Evolutionary conservation across 2,113 vertebrate genomes (phyloP), one percentile per base, ranked within the genome.

Genomic region (Takifugu flavidus): DNA sequence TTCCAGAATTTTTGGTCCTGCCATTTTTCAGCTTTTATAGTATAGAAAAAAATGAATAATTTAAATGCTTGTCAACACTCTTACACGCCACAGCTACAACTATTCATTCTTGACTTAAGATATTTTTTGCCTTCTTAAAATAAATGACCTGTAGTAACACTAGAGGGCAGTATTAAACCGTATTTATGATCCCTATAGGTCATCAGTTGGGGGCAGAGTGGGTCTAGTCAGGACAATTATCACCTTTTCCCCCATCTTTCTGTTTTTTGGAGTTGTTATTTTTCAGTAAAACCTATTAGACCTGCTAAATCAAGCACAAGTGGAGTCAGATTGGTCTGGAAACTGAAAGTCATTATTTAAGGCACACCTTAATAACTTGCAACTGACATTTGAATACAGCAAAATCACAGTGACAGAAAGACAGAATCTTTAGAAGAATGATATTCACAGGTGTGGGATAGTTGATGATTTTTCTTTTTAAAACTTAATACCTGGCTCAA

Each of bases 311-410:
- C 74, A n/a, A 74, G 12, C 27, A 74, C 60, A 60, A 50, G 29
- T 1, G 26, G 6, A 1, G 47, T 39, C 43, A 53, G 51, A 25
- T 65, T 74, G 70, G 44, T 83, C 87, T 70, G 66, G 76, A 84
- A 81, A 79, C 74, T 69, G 39, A 84, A 78, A 76, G 53, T 84
- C 53, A 66, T 86, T 80, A 75, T 85, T 87, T 86, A 89, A 89
- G 87, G 87, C 87, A 87, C 87, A 86, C 85, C 74, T 86, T 78
- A 82, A 82, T 71, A 77, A 72, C 81, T 75, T 85, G 75, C 70
- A 83, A 72, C 62, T 81, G 73, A 83, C 78, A 77, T 74, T 58
- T 68, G 29, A 82, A 77, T 77, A 86, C 79, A 85, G 31, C 57
- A 72, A 80, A 82, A 60, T 83, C 66, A 87, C 66, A 80, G 59